These are phyloP conservation scores for Xylocopa sonorina DNA, from an alignment of 1,140 invertebrate species.

Conservation along the genomic window DNA sequence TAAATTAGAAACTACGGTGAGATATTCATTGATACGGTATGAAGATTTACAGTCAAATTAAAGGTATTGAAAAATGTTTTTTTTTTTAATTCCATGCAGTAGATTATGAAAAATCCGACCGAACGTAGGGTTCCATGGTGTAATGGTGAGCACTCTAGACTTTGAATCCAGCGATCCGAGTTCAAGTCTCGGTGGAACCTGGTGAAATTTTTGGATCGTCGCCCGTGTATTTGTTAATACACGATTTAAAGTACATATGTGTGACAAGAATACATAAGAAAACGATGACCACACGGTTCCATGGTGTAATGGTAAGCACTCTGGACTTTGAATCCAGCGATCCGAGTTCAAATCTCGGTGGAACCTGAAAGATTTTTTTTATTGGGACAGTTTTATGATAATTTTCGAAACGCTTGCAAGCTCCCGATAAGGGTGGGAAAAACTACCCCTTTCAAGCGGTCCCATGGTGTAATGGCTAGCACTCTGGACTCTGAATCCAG, in stretches of 20 bases:
- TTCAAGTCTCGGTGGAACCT: conserved; percentile 93
- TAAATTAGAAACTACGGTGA: not conserved
- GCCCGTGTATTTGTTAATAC: too few relatives aligned
- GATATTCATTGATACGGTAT: too few relatives aligned
- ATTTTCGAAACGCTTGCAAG: too few relatives aligned
- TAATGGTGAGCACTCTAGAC: conserved; percentile 96
- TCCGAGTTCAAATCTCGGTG: conserved; percentile 93
- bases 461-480: conserved; percentile 84
- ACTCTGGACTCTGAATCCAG: conserved; percentile 87
- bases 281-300: not conserved
- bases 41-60: too few relatives aligned
- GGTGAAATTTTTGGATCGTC: too few relatives aligned
- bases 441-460: conserved; percentile 56
- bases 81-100: too few relatives aligned
- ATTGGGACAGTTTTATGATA: not conserved
- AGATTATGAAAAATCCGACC: conserved; percentile 4
- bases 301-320: conserved; percentile 94
- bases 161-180: conserved; percentile 95
- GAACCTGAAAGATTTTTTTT: conserved; percentile 82
- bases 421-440: not conserved
- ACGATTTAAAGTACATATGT: too few relatives aligned
- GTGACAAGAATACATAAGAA: too few relatives aligned
- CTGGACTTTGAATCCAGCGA: conserved; percentile 95
- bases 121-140: conserved; percentile 89
- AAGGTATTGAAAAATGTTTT: too few relatives aligned